These are phyloP conservation scores for Acanthosepion pharaonis DNA, from an alignment of 2,888 invertebrate species.

Conservation along the genomic window DNA sequence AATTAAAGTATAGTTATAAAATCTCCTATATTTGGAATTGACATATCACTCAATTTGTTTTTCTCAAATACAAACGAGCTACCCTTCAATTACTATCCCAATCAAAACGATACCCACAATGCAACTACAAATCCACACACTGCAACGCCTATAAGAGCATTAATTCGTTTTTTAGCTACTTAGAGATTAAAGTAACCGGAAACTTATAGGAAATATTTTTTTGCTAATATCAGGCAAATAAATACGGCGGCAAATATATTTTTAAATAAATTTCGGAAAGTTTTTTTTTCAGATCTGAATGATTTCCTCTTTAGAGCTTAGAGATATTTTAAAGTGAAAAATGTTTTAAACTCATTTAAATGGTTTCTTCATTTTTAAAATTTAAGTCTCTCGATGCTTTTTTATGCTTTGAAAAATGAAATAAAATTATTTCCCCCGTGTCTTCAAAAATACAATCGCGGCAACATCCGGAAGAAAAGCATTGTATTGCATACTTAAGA, in stretches of 20 bases:
- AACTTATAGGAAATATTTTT: neutral
- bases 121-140: too few species aligned
- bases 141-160: neutral
- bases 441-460: neutral
- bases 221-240: neutral
- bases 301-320: slow-evolving; percentile 8
- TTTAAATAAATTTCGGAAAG: neutral
- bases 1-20: too few species aligned
- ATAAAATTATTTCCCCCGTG: neutral
- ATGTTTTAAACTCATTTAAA: neutral
- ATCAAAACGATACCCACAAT: too few species aligned
- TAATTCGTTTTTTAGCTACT: neutral
- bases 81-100: too few species aligned
- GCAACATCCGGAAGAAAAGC: neutral
- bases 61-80: too few species aligned
- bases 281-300: neutral
- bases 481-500: neutral
- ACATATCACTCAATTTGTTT: too few species aligned
- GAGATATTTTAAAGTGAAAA: neutral
- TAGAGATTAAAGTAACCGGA: neutral
- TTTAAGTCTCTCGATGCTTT: neutral
- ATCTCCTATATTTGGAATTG: too few species aligned
- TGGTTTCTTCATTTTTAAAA: neutral
- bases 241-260: neutral
- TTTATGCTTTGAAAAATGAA: neutral